Evolutionary conservation across 2,797 vertebrate genomes (phyloP), one percentile per base, ranked within the genome.

Genomic region (Otus scops): DNA sequence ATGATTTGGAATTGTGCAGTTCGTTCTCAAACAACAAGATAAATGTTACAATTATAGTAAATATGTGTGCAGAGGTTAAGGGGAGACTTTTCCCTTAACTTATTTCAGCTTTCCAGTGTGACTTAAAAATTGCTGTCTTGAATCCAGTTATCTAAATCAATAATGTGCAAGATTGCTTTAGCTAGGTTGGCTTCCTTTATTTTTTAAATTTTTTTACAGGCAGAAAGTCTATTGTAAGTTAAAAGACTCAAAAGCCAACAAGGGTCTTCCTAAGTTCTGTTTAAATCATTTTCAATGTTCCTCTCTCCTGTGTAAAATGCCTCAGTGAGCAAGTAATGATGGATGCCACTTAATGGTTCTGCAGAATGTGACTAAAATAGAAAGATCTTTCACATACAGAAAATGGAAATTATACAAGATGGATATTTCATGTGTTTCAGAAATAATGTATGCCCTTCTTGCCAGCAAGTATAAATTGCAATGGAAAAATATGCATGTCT

Each of bases 301-400:
- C 8, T 50, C 32, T 89, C 26, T 88, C 71, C 45, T 77, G 32
- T 80, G 53, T 71, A 6, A 64, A 89, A 71, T 47, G 68, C 45
- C 59, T 93, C 1, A 1, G 87, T 85, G 53, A 89, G 50, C 79
- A 92, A 39, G 57, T 83, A 80, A 88, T 89, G 89, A 85, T 78
- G 79, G 87, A 89, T 96, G 53, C 30, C 41, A 48, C 45, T 83
- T 92, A 94, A 80, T 89, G 48, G 27, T 76, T 88, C 38, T 84
- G 77, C 34, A 91, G 61, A 87, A 64, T 24, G 51, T 67, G 61
- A 78, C 78, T 93, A 30, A 92, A 92, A 87, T 80, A 82, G 77
- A 69, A 86, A 69, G 20, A 89, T 30, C 48, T 80, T 71, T 88
- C 54, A 60, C 48, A 38, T 83, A 64, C 69, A 71, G 60, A 85